Base-by-base conservation (phyloP, 2,113 vertebrate genomes). In the Esox niger region DNA sequence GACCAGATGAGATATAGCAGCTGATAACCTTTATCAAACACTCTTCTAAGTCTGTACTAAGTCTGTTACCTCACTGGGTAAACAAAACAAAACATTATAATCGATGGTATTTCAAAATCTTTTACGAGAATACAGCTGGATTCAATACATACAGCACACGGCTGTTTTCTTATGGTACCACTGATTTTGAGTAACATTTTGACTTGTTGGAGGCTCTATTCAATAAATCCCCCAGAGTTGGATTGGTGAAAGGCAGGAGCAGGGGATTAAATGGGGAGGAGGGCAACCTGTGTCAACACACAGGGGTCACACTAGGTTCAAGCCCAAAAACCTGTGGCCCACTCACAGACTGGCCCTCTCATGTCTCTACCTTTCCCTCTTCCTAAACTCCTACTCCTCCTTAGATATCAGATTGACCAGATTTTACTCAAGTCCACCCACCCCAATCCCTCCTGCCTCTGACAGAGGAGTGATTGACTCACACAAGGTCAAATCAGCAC, bases 201-300 rank as follows among this genome's bases (percentile, higher is more conserved):
- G 17, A 2, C 47, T 52, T 4, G n/a, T n/a, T 52, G 17, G n/a
- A 15, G n/a, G 8, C 47, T n/a, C 47, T 52, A 52, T n/a, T 21
- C n/a, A 23, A 52, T 43, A 43, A 43, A 15, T 43, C 38, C 38
- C 38, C 17, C 13, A 43, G 15, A 43, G 13, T 43, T 43, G 15
- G 13, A 43, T 27, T 31, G 21, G 35, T 52, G 25, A 6, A 67
- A 89, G 91, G 86, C 83, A 87, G 82, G 89, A 92, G 91, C 91
- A 87, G 88, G 91, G 89, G 91, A 91, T 90, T 91, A 87, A 92
- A 81, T 87, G 82, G 88, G 89, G 89, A 90, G 85, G 88, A 81
- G 90, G 91, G 33, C 91, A 95, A 90, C 92, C 93, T 95, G 92
- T 83, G 86, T 92, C 95, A 94, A 96, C 94, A 95, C 92, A 90